Evolutionary conservation across 2,797 vertebrate genomes (phyloP).

Genomic region (Phoxinus dragarum): DNA sequence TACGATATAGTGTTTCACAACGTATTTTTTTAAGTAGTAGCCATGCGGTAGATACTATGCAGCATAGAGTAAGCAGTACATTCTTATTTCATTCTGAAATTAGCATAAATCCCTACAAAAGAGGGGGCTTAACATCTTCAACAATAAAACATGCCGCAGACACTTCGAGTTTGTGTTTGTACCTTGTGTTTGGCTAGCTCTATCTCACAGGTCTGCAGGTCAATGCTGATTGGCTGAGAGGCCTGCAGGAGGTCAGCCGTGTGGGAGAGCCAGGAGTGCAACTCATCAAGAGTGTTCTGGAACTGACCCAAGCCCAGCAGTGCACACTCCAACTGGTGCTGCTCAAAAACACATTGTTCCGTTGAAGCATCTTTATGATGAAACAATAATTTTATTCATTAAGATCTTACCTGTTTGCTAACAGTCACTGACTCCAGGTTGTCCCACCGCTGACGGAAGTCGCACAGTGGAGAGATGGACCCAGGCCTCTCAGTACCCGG

Average conservation of each 20-base stretch:
- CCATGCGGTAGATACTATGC: not conserved
- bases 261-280: slow-evolving; percentile 84
- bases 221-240: slow-evolving; percentile 76
- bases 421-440: slow-evolving; percentile 85
- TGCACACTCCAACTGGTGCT: slow-evolving; percentile 89
- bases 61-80: not conserved
- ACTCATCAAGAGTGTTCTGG: slow-evolving; percentile 88
- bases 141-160: not conserved
- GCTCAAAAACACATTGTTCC: slow-evolving; percentile 51
- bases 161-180: not conserved
- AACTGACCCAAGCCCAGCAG: slow-evolving; percentile 90
- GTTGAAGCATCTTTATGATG: not conserved
- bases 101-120: not conserved
- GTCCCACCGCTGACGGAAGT: slow-evolving; percentile 88
- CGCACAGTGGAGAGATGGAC: slow-evolving; percentile 70
- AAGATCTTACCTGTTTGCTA: slow-evolving; percentile 81
- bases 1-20: not conserved
- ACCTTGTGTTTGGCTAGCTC: slow-evolving; percentile 93
- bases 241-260: slow-evolving; percentile 83
- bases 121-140: not conserved
- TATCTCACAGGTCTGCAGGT: slow-evolving; percentile 90
- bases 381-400: not conserved
- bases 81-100: not conserved
- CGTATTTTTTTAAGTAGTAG: not conserved
- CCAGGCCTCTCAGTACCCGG: slow-evolving; percentile 70